Percentiles rank a stretch among this genome's conserved stretches.
Conservation (phyloP, 2,888 invertebrate species). For the Frankliniella fusca region DNA sequence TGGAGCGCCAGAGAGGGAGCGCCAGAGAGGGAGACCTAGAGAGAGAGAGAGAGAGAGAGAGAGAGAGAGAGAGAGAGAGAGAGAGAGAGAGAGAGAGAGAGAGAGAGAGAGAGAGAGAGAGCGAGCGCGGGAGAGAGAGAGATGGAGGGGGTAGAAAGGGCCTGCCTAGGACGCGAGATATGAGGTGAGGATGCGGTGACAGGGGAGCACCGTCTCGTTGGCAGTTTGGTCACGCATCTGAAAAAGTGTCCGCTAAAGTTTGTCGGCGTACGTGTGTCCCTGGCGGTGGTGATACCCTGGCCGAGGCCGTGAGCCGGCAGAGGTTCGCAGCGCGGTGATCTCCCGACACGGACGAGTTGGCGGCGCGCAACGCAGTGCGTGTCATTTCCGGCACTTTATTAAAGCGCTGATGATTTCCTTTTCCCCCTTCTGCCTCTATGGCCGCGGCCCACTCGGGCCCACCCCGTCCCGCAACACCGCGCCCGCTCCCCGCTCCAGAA, state of each 20-base stretch:
- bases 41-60: background rate
- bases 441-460: too few relatives aligned
- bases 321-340: too few relatives aligned
- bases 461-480: too few relatives aligned
- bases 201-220: background rate
- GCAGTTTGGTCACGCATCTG: conserved; percentile 21
- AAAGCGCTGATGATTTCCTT: too few relatives aligned
- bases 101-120: conserved; percentile 27
- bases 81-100: conserved; percentile 16
- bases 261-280: background rate
- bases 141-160: background rate
- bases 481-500: too few relatives aligned
- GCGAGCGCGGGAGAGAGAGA: background rate
- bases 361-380: too few relatives aligned
- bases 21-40: background rate
- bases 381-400: too few relatives aligned
- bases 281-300: background rate
- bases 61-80: conserved; percentile 18
- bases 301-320: too few relatives aligned
- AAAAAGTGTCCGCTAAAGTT: conserved; percentile 27
- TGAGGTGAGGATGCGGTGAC: conserved; percentile 28
- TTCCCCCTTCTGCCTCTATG: too few relatives aligned
- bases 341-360: too few relatives aligned
- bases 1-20: too few relatives aligned
- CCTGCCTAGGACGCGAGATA: conserved; percentile 26